Evolutionary conservation across 2,797 vertebrate species (phyloP).

Genomic region (Danio kyathit): DNA sequence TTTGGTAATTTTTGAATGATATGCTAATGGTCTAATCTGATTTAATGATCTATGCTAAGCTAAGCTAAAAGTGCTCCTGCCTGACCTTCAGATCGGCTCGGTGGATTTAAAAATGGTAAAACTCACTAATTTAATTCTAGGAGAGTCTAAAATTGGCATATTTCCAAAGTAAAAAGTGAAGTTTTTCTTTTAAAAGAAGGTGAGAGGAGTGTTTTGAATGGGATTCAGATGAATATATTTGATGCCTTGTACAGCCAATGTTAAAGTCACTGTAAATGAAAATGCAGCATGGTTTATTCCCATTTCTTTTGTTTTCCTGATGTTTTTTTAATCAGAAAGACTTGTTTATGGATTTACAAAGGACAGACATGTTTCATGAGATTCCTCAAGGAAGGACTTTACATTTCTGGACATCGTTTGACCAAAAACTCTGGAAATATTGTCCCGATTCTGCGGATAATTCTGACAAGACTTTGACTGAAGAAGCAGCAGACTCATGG

Average conservation of each 20-base stretch:
- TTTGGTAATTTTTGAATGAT: no score
- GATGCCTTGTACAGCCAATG: slow-evolving; percentile 53
- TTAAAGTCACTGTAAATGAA: slow-evolving; percentile 68
- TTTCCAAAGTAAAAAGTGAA: no score
- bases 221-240: slow-evolving; percentile 40
- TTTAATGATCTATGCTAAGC: no score
- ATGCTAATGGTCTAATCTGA: no score
- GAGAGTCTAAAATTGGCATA: no score
- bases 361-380: slow-evolving; percentile 72
- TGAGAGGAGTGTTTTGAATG: slow-evolving; percentile 44
- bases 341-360: slow-evolving; percentile 50
- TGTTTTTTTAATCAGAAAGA: slow-evolving; percentile 10
- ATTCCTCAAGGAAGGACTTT: slow-evolving; percentile 23
- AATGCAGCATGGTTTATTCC: slow-evolving; percentile 73
- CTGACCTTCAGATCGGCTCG: no score
- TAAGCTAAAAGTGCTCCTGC: no score
- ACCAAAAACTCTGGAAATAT: not conserved
- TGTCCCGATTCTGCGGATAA: slow-evolving; percentile 1
- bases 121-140: no score
- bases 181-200: no score
- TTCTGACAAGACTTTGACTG: not conserved
- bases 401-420: slow-evolving; percentile 21
- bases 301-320: slow-evolving; percentile 43
- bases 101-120: no score
- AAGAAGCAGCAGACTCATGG: not conserved